Evolutionary conservation across 2,888 invertebrate genomes (phyloP).

Genomic region (Calliphora vomitoria): DNA sequence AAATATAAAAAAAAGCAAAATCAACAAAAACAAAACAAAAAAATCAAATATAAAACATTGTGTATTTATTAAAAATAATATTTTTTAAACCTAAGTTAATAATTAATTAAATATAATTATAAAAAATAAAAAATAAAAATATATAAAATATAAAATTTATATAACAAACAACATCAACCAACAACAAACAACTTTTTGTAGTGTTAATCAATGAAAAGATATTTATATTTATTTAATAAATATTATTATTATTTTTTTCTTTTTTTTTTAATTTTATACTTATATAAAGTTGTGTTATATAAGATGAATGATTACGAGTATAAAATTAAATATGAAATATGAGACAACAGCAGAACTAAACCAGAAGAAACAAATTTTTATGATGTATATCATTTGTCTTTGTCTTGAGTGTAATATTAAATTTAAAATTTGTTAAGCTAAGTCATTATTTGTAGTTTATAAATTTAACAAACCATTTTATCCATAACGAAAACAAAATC

Average conservation of each 20-base stretch:
- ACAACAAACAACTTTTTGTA: slow-evolving; percentile 61
- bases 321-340: slow-evolving; percentile 40
- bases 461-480: slow-evolving; percentile 65
- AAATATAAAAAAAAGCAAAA: slow-evolving; percentile 15
- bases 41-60: slow-evolving; percentile 71
- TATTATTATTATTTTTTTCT: slow-evolving; percentile 33
- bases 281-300: slow-evolving; percentile 62
- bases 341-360: slow-evolving; percentile 15
- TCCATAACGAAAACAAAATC: slow-evolving; percentile 29
- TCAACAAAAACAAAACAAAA: slow-evolving; percentile 57
- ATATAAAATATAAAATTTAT: slow-evolving; percentile 59
- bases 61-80: slow-evolving; percentile 74
- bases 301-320: slow-evolving; percentile 43
- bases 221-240: slow-evolving; percentile 64
- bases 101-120: slow-evolving; percentile 61
- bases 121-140: too few species aligned
- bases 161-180: slow-evolving; percentile 60
- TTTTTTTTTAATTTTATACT: slow-evolving; percentile 66
- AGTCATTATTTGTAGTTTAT: slow-evolving; percentile 74
- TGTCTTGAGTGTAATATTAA: slow-evolving; percentile 73
- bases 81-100: slow-evolving; percentile 73
- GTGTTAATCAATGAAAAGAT: slow-evolving; percentile 43
- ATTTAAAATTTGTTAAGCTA: slow-evolving; percentile 73
- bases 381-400: slow-evolving; percentile 63
- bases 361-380: slow-evolving; percentile 27